A percentile compares a stretch with the other conserved stretches of the same genome.
Evolutionary conservation across 2,797 vertebrate species (phyloP).

Genomic region (Coccyzus lansbergi): DNA sequence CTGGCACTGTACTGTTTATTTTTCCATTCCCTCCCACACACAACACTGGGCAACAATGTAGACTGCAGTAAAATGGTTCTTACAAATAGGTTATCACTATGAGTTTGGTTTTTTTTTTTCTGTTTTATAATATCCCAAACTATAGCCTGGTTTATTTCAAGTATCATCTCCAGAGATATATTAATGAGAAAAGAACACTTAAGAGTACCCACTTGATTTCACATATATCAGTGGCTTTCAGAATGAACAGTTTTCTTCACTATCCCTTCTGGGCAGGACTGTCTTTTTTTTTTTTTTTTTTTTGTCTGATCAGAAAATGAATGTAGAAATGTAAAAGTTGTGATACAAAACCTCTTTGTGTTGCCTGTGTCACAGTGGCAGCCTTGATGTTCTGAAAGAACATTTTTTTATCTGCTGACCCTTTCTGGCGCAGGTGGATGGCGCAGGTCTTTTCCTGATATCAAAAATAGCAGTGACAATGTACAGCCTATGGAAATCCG

Average conservation of each 20-base stretch:
- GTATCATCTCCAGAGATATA: not conserved
- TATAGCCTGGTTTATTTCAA: not conserved
- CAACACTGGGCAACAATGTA: not conserved
- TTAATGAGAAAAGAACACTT: not conserved
- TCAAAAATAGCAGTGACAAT: not conserved
- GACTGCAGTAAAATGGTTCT: not conserved
- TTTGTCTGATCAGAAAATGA: not conserved
- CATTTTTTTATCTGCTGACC: not conserved
- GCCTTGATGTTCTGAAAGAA: not conserved
- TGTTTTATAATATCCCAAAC: not conserved
- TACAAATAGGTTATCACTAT: not conserved
- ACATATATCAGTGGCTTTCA: not conserved
- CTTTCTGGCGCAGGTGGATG: not conserved
- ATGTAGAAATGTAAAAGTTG: not conserved
- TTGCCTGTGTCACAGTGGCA: not conserved
- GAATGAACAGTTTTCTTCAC: not conserved
- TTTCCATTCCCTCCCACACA: not conserved
- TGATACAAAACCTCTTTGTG: not conserved
- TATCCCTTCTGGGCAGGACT: not conserved
- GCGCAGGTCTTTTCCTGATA: not conserved
- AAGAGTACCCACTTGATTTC: not conserved
- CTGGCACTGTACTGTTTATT: not conserved
- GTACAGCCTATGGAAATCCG: not conserved
- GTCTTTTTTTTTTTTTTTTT: not conserved
- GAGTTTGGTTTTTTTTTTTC: not conserved